Evolutionary conservation across 2,888 invertebrate genomes (phyloP).

Genomic region (Trileptium ribeirensis): DNA sequence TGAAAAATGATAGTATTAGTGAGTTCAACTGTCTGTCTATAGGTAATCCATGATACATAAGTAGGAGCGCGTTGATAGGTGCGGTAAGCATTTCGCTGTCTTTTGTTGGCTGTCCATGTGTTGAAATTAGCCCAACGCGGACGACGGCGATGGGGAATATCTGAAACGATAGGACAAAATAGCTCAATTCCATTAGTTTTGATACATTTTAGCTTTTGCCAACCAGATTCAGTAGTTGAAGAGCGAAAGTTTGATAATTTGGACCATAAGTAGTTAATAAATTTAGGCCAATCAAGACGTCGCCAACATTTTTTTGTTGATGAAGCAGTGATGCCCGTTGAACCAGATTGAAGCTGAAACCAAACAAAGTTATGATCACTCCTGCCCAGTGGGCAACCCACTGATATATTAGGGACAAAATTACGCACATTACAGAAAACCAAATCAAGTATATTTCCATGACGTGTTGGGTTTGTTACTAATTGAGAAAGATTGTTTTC

Average conservation of each 20-base stretch:
- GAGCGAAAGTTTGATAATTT: too few species aligned
- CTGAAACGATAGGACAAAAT: background rate
- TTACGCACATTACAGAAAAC: background rate
- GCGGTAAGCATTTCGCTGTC: background rate
- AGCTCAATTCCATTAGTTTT: too few species aligned
- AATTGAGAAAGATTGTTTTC: background rate
- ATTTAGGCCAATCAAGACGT: too few species aligned
- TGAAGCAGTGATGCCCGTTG: too few species aligned
- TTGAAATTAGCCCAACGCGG: too few species aligned
- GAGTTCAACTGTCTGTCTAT: background rate
- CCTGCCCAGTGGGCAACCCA: background rate
- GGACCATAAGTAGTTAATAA: too few species aligned
- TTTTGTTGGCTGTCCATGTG: too few species aligned
- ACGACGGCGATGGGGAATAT: too few species aligned
- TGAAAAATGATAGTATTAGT: background rate
- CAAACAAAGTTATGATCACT: background rate
- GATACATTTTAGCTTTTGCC: too few species aligned
- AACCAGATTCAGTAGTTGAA: too few species aligned
- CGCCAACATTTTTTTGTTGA: too few species aligned
- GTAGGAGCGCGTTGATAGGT: background rate
- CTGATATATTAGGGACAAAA: background rate
- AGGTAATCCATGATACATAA: background rate
- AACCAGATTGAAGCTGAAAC: too few species aligned
- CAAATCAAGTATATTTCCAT: background rate
- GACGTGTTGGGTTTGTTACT: background rate